These are phyloP conservation scores for Cercocebus atys DNA, from an alignment of 2,113 vertebrate genomes.

Conservation along the genomic window DNA sequence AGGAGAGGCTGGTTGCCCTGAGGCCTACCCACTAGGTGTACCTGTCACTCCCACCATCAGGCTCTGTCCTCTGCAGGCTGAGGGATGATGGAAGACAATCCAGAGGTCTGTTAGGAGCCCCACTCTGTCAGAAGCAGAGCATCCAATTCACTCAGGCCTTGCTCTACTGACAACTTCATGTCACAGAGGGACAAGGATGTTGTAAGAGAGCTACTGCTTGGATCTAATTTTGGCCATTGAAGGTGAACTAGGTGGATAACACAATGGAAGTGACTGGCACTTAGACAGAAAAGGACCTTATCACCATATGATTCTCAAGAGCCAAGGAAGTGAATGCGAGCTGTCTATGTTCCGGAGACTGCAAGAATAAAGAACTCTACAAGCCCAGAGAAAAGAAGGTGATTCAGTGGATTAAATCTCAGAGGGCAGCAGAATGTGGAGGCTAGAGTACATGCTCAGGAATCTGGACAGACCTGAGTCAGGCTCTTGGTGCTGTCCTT, in stretches of 20 bases:
- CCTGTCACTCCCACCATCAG: not conserved
- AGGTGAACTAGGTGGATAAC: not conserved
- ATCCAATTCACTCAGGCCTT: not conserved
- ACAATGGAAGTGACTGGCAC: not conserved
- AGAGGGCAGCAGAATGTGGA: not conserved
- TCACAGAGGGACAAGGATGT: not conserved
- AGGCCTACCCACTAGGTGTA: not conserved
- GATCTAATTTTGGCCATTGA: not conserved
- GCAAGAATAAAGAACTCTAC: not conserved
- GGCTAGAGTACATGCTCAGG: not conserved
- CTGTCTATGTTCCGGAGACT: not conserved
- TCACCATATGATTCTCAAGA: not conserved
- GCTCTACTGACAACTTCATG: not conserved
- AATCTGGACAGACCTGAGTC: not conserved
- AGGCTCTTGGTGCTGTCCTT: not conserved
- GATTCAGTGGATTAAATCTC: not conserved
- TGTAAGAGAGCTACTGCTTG: not conserved
- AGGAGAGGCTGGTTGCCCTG: not conserved
- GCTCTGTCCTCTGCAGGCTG: not conserved
- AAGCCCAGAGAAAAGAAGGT: not conserved
- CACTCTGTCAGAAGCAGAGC: not conserved
- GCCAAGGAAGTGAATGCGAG: not conserved
- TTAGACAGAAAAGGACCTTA: constrained; percentile 28
- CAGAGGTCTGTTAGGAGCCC: not conserved
- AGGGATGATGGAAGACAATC: not conserved